Percentiles rank a stretch among this genome's conserved stretches.
phyloP scores from a whole-genome alignment of 2,888 invertebrate genomes.

The Xanthorhoe spadicearia region DNA sequence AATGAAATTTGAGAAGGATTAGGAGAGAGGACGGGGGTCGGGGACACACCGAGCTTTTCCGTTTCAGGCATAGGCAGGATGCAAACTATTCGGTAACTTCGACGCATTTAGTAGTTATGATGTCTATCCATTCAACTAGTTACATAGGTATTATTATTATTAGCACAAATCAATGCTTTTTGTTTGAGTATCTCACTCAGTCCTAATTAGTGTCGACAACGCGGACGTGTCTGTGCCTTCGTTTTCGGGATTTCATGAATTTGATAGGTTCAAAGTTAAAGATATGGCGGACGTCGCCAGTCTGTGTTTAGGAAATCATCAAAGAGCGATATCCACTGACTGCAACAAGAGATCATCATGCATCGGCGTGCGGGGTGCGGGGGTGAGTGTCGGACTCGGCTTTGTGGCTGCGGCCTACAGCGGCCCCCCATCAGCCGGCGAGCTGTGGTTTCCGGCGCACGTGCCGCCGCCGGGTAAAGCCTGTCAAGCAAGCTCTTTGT shows the following conservation, averaged over 20 bases:
- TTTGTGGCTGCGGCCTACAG: not conserved
- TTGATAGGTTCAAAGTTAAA: not conserved
- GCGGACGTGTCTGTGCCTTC: not conserved
- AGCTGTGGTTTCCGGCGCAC: not conserved
- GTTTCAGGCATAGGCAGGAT: not conserved
- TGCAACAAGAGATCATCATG: not conserved
- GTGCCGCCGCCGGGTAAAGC: not conserved
- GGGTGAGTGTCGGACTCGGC: not conserved
- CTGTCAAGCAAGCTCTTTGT: not conserved
- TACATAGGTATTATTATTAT: too few relatives aligned
- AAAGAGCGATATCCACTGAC: not conserved
- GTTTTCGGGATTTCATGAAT: not conserved
- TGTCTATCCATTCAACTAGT: not conserved
- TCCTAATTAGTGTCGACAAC: constrained; percentile 1
- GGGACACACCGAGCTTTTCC: too few relatives aligned
- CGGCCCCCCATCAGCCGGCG: not conserved
- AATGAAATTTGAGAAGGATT: not conserved
- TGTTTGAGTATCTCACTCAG: constrained; percentile 6
- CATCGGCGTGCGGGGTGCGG: not conserved
- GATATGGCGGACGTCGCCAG: not conserved
- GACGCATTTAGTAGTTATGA: too few relatives aligned
- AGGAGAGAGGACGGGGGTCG: too few relatives aligned
- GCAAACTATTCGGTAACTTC: too few relatives aligned
- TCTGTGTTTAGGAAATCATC: not conserved
- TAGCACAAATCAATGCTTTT: too few relatives aligned